Evolutionary conservation across 2,113 vertebrate species (phyloP), one percentile per base, ranked within the genome.

Genomic region (Pithys albifrons): DNA sequence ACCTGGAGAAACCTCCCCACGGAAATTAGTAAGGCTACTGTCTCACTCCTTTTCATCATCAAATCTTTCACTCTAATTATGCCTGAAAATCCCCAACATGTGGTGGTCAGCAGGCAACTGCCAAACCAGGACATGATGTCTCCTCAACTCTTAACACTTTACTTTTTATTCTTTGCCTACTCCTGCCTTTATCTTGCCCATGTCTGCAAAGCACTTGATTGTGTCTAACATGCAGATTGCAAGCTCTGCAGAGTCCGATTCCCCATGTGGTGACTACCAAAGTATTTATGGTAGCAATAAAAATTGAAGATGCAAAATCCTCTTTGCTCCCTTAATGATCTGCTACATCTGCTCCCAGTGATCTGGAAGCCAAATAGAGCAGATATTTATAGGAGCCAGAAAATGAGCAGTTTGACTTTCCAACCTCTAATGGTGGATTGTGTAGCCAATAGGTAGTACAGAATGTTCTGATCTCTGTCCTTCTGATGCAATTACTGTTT

Each of bases 361-460:
- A 92, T 71, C 88, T 84, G 59, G 57, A 89, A 93, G 65, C 76
- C 77, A 92, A 91, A 84, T 33, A 89, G 14, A 88, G 46, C 37
- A 88, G 57, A 72, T 92, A 91, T 95, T 95, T 93, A 59, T 85
- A 91, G 80, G 57, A 89, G 48, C 20, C 73, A 89, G 49, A 78
- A 93, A 94, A 81, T 10, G 24, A 93, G 81, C 84, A 87, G 67
- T 61, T 84, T 5, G 2, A 54, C 70, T 92, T 89, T 81, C 49
- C 70, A 78, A 6, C 17, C 77, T 91, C 35, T 75, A 89, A 2
- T 48, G n/a, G 73, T 78, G 49, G 37, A 58, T 66, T 52, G 11
- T 74, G 39, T 37, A 84, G 87, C 86, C 76, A 95, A 67, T 62
- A 88, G 24, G 65, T 82, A 91, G 62, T 41, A 88, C 76, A 24